Base-by-base conservation (phyloP, 2,797 vertebrate species). In the Dallia pectoralis region DNA sequence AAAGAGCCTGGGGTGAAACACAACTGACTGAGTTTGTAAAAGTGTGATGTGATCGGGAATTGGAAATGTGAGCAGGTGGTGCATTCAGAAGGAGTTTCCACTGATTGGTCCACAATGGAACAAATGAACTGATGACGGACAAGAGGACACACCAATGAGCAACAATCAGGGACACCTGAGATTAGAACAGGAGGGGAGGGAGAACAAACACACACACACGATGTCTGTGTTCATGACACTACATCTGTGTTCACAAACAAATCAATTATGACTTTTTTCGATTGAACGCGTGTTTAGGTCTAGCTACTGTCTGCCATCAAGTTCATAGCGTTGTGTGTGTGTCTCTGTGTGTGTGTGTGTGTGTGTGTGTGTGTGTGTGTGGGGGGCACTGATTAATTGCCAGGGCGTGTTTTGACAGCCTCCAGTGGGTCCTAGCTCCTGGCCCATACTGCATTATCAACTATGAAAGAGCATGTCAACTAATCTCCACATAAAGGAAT, bases 381-480 rank as follows among this genome's bases (percentile, higher is more conserved):
- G 8, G 53, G 71, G 72, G 61, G 72, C 11, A 68, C 65, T 90
- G 87, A 91, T 88, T 88, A 86, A 92, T 86, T 72, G 69, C 19
- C 14, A n/a, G 84, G 81, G 74, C 15, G 71, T 76, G 76, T 81
- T 72, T 82, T 74, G 69, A 33, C 4, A 8, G 40, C 81, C 85
- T 63, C 77, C 85, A 71, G 76, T 69, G 74, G 75, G 74, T 73
- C 77, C 66, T 69, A n/a, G 76, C 82, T 49, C 70, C 0, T 82
- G 22, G 40, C 40, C 40, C 40, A 12, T 44, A n/a, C 73, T 71
- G 70, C 63, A 71, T 72, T 47, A 36, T 71, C 82, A n/a, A 22
- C 25, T 36, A 47, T 40, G 14, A 53, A 19, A 27, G 19, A 82
- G 67, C 74, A 71, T 66, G 80, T 81, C 77, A 81, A 65, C 76